phyloP scores from a whole-genome alignment of 2,888 invertebrate genomes.

The Perizoma affinitatum region DNA sequence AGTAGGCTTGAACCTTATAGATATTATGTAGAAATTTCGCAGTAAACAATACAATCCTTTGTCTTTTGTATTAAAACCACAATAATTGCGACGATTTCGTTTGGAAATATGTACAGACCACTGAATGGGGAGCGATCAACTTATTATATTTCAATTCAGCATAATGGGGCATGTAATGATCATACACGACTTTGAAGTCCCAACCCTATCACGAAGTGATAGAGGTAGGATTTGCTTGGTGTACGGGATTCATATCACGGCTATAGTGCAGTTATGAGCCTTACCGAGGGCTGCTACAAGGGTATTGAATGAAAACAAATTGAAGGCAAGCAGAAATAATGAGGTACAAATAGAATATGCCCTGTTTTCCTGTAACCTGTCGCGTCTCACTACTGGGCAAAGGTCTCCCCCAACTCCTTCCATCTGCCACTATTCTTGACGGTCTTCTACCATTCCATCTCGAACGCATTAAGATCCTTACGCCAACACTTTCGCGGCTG shows the following conservation, averaged over 20 bases:
- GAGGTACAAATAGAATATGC: constrained; percentile 16
- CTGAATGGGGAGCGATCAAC: constrained; percentile 44
- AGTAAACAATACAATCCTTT: too few relatives aligned
- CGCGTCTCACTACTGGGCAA: too few relatives aligned
- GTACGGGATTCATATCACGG: constrained; percentile 1
- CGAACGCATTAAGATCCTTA: too few relatives aligned
- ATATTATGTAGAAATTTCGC: too few relatives aligned
- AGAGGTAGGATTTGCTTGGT: constrained; percentile 37
- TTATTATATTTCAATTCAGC: constrained; percentile 52
- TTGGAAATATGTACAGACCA: constrained; percentile 36
- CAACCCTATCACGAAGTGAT: constrained; percentile 31
- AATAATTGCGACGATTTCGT: constrained; percentile 21
- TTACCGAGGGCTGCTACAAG: constrained; percentile 26
- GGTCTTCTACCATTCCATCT: too few relatives aligned
- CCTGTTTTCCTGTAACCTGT: too few relatives aligned
- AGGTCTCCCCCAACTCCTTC: too few relatives aligned
- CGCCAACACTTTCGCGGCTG: too few relatives aligned
- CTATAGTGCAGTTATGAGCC: constrained; percentile 21
- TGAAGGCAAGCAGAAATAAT: constrained; percentile 16
- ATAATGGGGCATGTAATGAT: constrained; percentile 42
- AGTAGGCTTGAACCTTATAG: not conserved
- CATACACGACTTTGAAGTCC: constrained; percentile 27
- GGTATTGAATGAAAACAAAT: constrained; percentile 8
- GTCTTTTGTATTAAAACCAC: not conserved
- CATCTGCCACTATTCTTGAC: too few relatives aligned